phyloP scores from a whole-genome alignment of 2,888 invertebrate species.

The Gymnoscelis rufifasciata region DNA sequence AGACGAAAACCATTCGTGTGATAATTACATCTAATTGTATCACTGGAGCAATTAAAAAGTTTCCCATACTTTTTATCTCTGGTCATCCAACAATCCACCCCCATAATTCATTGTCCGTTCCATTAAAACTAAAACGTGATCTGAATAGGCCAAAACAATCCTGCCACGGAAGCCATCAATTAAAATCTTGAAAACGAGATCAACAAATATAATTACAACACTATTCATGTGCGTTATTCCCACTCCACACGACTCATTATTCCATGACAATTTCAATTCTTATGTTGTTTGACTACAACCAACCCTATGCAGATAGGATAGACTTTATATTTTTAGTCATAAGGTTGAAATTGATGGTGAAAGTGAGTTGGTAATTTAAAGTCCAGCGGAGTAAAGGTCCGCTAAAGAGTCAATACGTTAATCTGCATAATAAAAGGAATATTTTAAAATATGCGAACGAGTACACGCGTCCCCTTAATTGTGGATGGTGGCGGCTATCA shows the following conservation, averaged over 20 bases:
- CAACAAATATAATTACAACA: constrained; percentile 13
- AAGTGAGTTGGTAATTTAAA: constrained; percentile 19
- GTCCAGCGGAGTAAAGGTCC: constrained; percentile 37
- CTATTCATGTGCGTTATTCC: constrained; percentile 5
- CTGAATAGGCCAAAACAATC: constrained; percentile 50
- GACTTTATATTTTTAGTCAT: constrained; percentile 1
- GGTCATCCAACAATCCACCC: constrained; percentile 59
- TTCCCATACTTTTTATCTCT: constrained; percentile 42
- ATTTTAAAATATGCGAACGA: constrained; percentile 65
- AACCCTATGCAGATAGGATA: background rate
- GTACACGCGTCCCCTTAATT: constrained; percentile 59
- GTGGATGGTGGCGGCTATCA: constrained; percentile 68
- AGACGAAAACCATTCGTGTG: no score
- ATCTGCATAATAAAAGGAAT: constrained; percentile 74
- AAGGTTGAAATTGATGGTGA: constrained; percentile 11
- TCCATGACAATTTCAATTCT: background rate
- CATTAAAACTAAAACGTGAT: constrained; percentile 57
- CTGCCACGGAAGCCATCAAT: constrained; percentile 50
- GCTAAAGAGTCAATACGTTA: constrained; percentile 64
- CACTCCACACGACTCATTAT: constrained; percentile 18
- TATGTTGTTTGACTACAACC: constrained; percentile 5
- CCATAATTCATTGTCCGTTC: constrained; percentile 49
- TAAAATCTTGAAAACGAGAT: constrained; percentile 34
- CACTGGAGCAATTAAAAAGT: constrained; percentile 27
- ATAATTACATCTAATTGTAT: no score